Evolutionary conservation across 2,113 vertebrate genomes (phyloP).

Genomic region (Vireo altiloquus): DNA sequence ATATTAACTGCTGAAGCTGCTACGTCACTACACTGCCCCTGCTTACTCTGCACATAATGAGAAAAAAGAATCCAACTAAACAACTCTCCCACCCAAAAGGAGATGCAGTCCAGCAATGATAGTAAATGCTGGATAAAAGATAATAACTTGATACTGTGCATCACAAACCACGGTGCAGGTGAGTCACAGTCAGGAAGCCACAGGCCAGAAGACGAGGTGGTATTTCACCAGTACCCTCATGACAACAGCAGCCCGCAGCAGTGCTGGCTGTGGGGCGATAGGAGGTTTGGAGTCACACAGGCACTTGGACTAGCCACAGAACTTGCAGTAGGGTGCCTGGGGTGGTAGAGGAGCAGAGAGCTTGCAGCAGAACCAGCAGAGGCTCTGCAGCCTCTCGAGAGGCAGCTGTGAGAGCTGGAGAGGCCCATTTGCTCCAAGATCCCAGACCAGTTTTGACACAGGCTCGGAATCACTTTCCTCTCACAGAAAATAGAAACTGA

Average conservation of each 20-base stretch:
- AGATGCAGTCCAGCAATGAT: neutral
- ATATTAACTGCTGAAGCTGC: neutral
- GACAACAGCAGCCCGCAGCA: neutral
- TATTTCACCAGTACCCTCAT: neutral
- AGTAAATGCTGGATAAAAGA: no score
- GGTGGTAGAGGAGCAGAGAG: neutral
- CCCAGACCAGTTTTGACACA: neutral
- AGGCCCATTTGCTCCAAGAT: neutral
- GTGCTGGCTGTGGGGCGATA: rapidly evolving
- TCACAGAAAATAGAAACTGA: neutral
- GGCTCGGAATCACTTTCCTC: neutral
- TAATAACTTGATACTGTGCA: neutral
- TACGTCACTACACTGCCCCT: rapidly evolving
- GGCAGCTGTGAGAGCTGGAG: neutral
- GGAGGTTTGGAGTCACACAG: neutral
- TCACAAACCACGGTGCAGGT: neutral
- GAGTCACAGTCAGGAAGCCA: neutral
- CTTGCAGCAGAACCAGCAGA: neutral
- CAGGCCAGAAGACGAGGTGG: neutral
- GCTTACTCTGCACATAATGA: neutral
- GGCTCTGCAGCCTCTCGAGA: neutral
- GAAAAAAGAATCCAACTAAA: neutral
- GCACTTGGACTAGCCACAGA: neutral
- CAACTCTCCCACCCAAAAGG: neutral
- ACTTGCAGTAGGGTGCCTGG: neutral